Conservation (phyloP, 1,140 invertebrate genomes). For the Trichogramma pretiosum region DNA sequence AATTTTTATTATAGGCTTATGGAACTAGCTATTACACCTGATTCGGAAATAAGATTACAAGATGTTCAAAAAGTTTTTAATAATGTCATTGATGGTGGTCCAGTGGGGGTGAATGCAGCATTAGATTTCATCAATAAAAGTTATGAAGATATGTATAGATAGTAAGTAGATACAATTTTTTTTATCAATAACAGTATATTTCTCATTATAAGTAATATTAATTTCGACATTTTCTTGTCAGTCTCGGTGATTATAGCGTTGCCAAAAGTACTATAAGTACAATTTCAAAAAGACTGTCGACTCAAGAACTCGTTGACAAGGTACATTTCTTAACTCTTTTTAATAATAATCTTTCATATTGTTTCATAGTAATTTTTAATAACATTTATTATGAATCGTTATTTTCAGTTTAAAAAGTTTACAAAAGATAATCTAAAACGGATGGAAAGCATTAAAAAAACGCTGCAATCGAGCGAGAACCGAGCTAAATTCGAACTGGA, state of each 20-base stretch:
- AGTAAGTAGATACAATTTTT: constrained; percentile 37
- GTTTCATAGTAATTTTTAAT: too few relatives aligned
- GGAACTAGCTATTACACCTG: constrained; percentile 20
- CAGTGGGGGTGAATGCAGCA: constrained; percentile 38
- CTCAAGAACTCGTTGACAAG: constrained; percentile 15
- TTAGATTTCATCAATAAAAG: constrained; percentile 44
- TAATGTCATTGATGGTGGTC: constrained; percentile 39
- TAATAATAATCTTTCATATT: too few relatives aligned
- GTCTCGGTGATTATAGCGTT: constrained; percentile 20
- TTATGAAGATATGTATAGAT: constrained; percentile 31
- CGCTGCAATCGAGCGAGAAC: constrained; percentile 4
- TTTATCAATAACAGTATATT: not conserved
- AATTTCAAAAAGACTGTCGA: constrained; percentile 23
- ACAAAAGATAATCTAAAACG: not conserved
- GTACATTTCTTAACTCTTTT: constrained; percentile 16
- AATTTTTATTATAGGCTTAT: constrained; percentile 22
- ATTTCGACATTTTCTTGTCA: constrained; percentile 5
- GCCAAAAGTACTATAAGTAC: constrained; percentile 19
- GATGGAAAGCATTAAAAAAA: constrained; percentile 1
- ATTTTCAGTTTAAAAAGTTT: constrained; percentile 22
- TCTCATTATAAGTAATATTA: not conserved
- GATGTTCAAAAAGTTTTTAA: constrained; percentile 29
- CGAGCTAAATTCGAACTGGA: constrained; percentile 18
- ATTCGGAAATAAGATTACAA: constrained; percentile 26
- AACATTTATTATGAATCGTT: too few relatives aligned